A percentile compares a stretch with the other conserved stretches of the same genome.
These are phyloP conservation scores for Pampus argenteus DNA, from an alignment of 2,797 vertebrate genomes.

Conservation along the genomic window DNA sequence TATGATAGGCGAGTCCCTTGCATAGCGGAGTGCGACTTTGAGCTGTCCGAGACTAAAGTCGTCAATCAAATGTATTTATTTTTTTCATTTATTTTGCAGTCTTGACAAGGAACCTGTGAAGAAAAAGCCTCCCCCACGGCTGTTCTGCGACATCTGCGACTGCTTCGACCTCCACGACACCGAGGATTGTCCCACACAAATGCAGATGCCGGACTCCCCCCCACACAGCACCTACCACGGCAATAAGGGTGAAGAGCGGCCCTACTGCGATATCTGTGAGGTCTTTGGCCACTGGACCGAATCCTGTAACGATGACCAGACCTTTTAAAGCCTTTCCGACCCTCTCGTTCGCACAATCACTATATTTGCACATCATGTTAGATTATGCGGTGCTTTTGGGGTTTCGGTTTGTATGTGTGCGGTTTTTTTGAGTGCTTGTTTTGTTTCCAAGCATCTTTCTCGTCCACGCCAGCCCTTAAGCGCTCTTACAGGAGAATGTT, in stretches of 20 bases:
- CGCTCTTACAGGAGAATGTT: slow-evolving; percentile 56
- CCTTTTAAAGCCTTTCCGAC: slow-evolving; percentile 85
- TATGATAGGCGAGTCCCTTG: slow-evolving; percentile 86
- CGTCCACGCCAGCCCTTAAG: slow-evolving; percentile 67
- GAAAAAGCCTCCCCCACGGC: slow-evolving; percentile 91
- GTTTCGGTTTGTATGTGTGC: slow-evolving; percentile 60
- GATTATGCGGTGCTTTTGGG: slow-evolving; percentile 61
- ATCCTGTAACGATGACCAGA: slow-evolving; percentile 95
- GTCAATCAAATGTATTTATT: no score
- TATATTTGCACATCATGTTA: slow-evolving; percentile 76
- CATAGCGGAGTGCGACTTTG: background rate
- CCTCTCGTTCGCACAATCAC: slow-evolving; percentile 62
- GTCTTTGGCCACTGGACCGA: slow-evolving; percentile 96
- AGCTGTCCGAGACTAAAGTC: no score
- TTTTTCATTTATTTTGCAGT: slow-evolving; percentile 42
- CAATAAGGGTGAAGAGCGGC: slow-evolving; percentile 89
- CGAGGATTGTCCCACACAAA: slow-evolving; percentile 96
- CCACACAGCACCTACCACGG: slow-evolving; percentile 94
- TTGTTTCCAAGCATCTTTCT: slow-evolving; percentile 54
- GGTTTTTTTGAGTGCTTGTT: slow-evolving; percentile 65
- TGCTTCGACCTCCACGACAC: slow-evolving; percentile 98
- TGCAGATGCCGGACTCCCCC: slow-evolving; percentile 91
- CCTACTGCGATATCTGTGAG: slow-evolving; percentile 97
- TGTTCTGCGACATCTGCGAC: slow-evolving; percentile 99
- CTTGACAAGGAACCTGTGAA: slow-evolving; percentile 82